A percentile compares a stretch with the other conserved stretches of the same genome.
Conservation (phyloP, 2,888 invertebrate species). For the Euplagia quadripunctaria region DNA sequence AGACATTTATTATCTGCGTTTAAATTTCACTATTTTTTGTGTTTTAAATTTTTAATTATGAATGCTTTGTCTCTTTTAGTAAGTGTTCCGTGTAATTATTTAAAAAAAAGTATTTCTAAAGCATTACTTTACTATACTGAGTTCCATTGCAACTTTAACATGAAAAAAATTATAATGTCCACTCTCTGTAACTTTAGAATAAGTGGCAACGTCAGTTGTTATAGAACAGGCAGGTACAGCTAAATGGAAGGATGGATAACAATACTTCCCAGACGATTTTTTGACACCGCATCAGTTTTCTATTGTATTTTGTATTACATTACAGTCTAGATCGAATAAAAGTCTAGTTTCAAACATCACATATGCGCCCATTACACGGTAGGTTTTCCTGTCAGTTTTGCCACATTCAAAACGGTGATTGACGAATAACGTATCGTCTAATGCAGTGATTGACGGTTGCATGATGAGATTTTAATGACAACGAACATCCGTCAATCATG, state of each 20-base stretch:
- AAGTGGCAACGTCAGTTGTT: neutral
- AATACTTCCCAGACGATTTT: neutral
- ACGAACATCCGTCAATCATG: too few species aligned
- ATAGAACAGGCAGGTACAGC: neutral
- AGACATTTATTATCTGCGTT: conserved; percentile 29
- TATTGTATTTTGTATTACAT: neutral
- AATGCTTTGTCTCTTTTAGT: conserved; percentile 11
- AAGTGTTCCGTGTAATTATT: conserved; percentile 15
- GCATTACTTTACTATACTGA: neutral
- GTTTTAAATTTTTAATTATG: conserved; percentile 34
- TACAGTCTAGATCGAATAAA: neutral
- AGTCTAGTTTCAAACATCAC: neutral
- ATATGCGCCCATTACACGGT: too few species aligned
- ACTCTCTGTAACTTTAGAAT: neutral
- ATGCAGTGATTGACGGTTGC: too few species aligned
- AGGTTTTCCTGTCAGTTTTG: too few species aligned
- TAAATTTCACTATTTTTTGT: conserved; percentile 14
- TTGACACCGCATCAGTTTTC: neutral
- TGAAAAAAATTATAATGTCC: neutral
- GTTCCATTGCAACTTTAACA: neutral
- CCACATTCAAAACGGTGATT: too few species aligned
- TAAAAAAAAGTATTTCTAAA: conserved; percentile 10
- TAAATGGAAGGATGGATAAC: neutral
- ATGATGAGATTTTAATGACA: too few species aligned
- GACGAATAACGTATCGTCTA: too few species aligned